Evolutionary conservation across 2,888 invertebrate genomes (phyloP), one percentile per base, ranked within the genome.

Genomic region (Coecobrya sp.): DNA sequence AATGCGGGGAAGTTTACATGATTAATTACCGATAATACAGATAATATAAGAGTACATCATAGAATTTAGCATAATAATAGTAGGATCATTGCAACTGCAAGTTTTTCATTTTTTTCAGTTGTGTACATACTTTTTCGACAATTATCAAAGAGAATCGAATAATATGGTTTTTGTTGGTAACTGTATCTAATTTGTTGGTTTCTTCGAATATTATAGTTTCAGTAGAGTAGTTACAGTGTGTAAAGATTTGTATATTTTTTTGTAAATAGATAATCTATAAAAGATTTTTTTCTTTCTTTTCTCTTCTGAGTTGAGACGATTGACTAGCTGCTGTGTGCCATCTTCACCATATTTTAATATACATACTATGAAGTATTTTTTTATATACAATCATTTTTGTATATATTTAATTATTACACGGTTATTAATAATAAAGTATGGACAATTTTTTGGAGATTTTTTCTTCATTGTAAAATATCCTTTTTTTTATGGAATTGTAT

Each of bases 301-400:
- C 27, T 73, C 10, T 62, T 68, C 68, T 85, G 73, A 90, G 79
- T 90, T 86, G 90, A 90, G 82, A 90, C 90, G 79, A 90, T 90
- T 90, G 90, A 90, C 90, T 90, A 90, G 90, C 90, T 90, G 90
- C 85, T 90, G 90, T 86, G 76, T 76, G 90, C 65, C 79, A 79
- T 85, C 76, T 73, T 49, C 49, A 76, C 49, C 25, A 62, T 89
- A 68, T 59, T 68, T 65, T 22, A 27, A n/a, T 52, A 82, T 79
- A 70, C 70, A 86, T 22, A 45, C 19, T 59, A 68, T 87, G 59
- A 36, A 79, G 79, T 73, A 73, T n/a, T n/a, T n/a, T n/a, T n/a
- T n/a, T n/a, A n/a, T 42, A 76, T 76, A 76, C 30, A 42, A 76
- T 49, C 0, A 30, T 87, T 30, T 49, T 68, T 88, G 45, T 49